Conservation (phyloP, 2,797 vertebrate genomes). For the Paramormyrops hopkinsi region DNA sequence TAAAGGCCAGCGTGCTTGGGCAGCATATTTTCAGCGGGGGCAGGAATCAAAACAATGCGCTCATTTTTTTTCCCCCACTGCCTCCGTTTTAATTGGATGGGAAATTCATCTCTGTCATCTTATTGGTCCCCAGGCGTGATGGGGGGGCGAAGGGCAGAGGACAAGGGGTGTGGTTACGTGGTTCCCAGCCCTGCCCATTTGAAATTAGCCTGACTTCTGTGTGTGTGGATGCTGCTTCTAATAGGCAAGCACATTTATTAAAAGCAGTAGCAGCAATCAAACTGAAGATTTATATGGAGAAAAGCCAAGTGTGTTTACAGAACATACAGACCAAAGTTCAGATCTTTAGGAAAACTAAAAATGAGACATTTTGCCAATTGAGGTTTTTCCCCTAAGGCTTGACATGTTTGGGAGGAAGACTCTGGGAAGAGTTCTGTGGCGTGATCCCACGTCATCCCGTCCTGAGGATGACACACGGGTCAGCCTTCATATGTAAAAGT, state of each 20-base stretch:
- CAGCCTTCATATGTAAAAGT: not conserved
- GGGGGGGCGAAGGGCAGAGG: not conserved
- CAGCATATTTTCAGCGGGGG: slow-evolving; percentile 56
- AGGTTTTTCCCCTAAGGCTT: not conserved
- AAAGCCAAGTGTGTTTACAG: not conserved
- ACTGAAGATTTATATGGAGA: not conserved
- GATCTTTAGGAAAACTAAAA: not conserved
- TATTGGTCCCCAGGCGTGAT: slow-evolving; percentile 1
- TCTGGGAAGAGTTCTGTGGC: not conserved
- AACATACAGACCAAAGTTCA: not conserved
- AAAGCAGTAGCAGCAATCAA: not conserved
- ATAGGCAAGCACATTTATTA: not conserved
- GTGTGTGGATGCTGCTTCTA: not conserved
- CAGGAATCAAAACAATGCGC: slow-evolving; percentile 61
- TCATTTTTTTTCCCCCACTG: slow-evolving; percentile 48
- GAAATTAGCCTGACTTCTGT: not conserved
- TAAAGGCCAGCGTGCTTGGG: slow-evolving; percentile 52
- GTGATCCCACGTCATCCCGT: not conserved
- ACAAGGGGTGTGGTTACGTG: not conserved
- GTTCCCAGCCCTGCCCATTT: not conserved
- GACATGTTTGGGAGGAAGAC: not conserved
- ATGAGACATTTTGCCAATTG: not conserved
- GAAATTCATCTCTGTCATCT: slow-evolving; percentile 41
- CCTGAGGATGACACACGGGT: not conserved
- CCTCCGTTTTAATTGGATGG: slow-evolving; percentile 59